These are phyloP conservation scores for Channa maculata DNA, from an alignment of 2,113 vertebrate species.

Conservation along the genomic window DNA sequence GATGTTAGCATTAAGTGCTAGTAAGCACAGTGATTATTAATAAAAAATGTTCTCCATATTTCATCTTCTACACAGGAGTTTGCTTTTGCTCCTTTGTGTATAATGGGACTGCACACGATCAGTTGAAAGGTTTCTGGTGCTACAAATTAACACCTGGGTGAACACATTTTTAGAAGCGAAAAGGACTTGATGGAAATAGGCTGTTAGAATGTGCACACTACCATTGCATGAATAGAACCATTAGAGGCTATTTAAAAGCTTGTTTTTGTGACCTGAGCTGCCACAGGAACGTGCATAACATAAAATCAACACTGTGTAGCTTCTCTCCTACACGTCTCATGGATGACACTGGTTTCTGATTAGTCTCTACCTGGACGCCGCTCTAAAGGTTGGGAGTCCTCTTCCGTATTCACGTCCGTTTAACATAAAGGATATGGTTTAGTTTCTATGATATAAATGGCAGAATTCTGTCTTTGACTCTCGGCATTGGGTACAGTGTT, in stretches of 20 bases:
- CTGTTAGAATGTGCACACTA: not conserved
- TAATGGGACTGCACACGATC: slow-evolving; percentile 5
- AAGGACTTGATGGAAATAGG: not conserved
- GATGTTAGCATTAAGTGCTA: no score
- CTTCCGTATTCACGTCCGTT: no score
- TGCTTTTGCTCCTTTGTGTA: not conserved
- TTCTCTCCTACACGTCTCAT: not conserved
- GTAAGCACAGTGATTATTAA: no score
- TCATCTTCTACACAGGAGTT: not conserved
- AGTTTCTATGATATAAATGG: no score
- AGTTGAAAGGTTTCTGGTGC: slow-evolving; percentile 26
- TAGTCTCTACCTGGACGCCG: no score
- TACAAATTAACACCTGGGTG: slow-evolving; percentile 30
- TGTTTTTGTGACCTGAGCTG: slow-evolving; percentile 16
- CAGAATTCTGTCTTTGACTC: no score
- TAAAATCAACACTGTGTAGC: not conserved
- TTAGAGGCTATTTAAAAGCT: slow-evolving; percentile 7
- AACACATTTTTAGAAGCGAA: not conserved
- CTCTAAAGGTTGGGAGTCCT: no score
- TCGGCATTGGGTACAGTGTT: no score
- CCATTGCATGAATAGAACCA: slow-evolving; percentile 6
- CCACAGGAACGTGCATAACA: not conserved
- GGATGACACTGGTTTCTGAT: not conserved
- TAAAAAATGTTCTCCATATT: not conserved
- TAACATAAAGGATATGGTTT: no score